Conservation (phyloP, 2,888 invertebrate species). For the Sinhomidia bicolor region DNA sequence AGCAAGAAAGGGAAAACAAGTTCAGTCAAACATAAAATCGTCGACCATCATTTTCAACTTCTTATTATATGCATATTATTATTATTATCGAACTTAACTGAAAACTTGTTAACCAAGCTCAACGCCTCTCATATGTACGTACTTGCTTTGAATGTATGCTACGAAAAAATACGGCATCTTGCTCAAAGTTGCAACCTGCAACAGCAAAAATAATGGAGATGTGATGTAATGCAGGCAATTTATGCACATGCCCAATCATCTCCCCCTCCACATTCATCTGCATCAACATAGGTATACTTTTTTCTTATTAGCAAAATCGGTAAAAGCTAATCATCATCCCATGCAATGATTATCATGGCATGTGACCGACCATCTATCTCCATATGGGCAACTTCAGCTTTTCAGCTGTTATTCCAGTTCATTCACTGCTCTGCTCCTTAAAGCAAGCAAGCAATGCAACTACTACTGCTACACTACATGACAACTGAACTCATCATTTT, state of each 20-base stretch:
- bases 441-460: too few relatives aligned
- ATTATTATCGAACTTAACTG: background rate
- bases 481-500: background rate
- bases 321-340: background rate
- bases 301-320: background rate
- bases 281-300: background rate
- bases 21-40: background rate
- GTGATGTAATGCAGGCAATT: too few relatives aligned
- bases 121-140: too few relatives aligned
- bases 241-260: too few relatives aligned
- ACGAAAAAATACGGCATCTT: background rate
- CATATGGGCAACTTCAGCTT: too few relatives aligned
- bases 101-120: slow-evolving; percentile 18
- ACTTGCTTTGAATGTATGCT: background rate
- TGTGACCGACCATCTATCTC: too few relatives aligned
- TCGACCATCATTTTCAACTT: too few relatives aligned
- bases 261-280: too few relatives aligned
- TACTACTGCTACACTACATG: background rate
- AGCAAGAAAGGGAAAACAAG: slow-evolving; percentile 1
- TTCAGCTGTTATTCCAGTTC: slow-evolving; percentile 16
- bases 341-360: background rate
- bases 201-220: too few relatives aligned
- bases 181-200: too few relatives aligned
- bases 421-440: slow-evolving; percentile 47
- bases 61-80: too few relatives aligned